A percentile compares a stretch with the other conserved stretches of the same genome.
Evolutionary conservation across 2,113 vertebrate species (phyloP).

Genomic region (Cardinalis cardinalis): DNA sequence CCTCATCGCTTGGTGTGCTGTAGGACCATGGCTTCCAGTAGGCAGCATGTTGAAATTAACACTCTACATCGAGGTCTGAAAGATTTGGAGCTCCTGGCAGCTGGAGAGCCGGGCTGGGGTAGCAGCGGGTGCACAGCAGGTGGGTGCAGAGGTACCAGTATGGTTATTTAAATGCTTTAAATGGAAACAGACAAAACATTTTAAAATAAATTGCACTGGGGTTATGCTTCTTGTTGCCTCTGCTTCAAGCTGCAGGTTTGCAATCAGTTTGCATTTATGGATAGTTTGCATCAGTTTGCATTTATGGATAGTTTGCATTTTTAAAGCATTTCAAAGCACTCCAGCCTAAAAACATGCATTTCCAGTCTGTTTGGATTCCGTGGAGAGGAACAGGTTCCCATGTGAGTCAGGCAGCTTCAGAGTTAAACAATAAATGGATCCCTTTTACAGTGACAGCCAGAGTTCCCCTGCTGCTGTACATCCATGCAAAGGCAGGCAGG

Average conservation of each 20-base stretch:
- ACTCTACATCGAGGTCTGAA: accelerated
- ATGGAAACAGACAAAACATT: not conserved
- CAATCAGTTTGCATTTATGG: not conserved
- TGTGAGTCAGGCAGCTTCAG: not conserved
- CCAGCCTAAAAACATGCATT: not conserved
- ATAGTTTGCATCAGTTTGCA: not conserved
- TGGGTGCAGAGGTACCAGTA: accelerated
- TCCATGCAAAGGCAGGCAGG: accelerated
- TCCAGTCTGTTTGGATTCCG: not conserved
- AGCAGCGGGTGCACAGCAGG: not conserved
- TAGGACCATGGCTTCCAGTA: not conserved
- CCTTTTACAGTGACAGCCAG: not conserved
- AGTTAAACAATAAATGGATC: not conserved
- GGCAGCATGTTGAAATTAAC: not conserved
- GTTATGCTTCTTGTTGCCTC: not conserved
- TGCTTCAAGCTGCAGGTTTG: not conserved
- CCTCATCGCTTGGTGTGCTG: accelerated
- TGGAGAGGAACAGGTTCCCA: not conserved
- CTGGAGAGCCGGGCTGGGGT: not conserved
- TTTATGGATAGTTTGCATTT: not conserved
- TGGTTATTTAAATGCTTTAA: not conserved
- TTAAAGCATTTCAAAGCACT: not conserved
- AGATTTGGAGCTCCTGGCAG: not conserved
- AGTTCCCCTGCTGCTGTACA: not conserved
- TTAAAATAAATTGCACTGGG: not conserved